Evolutionary conservation across 2,797 vertebrate genomes (phyloP), one percentile per base, ranked within the genome.

Genomic region (Ispidina lecontei): DNA sequence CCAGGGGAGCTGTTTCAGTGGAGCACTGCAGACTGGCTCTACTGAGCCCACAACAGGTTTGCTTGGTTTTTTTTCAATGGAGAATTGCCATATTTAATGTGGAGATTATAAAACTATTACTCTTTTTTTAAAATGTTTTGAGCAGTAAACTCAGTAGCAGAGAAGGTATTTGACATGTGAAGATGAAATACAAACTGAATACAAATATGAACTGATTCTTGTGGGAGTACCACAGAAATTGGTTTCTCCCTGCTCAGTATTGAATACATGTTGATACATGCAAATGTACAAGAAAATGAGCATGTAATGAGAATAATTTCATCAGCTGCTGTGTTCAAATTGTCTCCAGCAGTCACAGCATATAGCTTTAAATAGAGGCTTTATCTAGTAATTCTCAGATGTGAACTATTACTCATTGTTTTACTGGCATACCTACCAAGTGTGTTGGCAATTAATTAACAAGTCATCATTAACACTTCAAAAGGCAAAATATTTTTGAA

Each of bases 1-100:
- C 31, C 23, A 49, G n/a, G 62, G 7, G 46, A 62, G 7, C 3
- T 55, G 16, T 75, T 65, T 69, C n/a, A 73, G 47, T 0, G 0
- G 23, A 31, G 4, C 3, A 3, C 12, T 76, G 31, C 19, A 70
- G 52, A 29, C 35, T 65, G 78, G 13, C 43, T 72, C 72, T 78
- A 15, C 33, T 1, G 3, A 72, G 19, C 21, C 33, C 12, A 15
- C 44, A 71, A 23, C 15, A 46, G 7, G 37, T 37, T 37, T 37
- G 37, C 37, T 37, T 37, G 23, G 7, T 8, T 47, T 49, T 51
- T 51, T 51, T 51, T 15, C 60, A n/a, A n/a, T 20, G 51, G 18
- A 9, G n/a, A 69, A 75, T 60, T 43, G 23, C 37, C 6, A 4
- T 4, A 5, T 73, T 68, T 76, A 67, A 51, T 28, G 6, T 39